These are phyloP conservation scores for Tragelaphus buxtoni DNA, from an alignment of 2,113 vertebrate genomes.

Conservation along the genomic window DNA sequence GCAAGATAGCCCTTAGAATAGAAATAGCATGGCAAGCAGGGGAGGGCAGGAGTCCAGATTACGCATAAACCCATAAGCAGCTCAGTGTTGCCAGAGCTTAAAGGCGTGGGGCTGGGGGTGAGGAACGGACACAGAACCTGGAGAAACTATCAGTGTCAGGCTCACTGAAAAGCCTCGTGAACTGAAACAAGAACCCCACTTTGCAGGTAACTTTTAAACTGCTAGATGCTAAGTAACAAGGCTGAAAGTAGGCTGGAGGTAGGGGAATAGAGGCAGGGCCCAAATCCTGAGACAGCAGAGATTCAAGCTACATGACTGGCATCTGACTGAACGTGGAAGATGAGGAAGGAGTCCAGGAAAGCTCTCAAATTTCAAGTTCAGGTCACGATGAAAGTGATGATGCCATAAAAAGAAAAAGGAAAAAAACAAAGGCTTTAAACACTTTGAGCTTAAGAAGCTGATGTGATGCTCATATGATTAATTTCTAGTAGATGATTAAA, in stretches of 20 bases:
- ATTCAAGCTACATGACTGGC: conserved; percentile 49
- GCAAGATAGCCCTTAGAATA: conserved; percentile 47
- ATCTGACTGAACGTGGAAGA: conserved; percentile 50
- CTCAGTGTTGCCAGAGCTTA: conserved; percentile 33
- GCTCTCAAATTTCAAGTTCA: conserved; percentile 54
- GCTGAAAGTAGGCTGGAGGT: not conserved
- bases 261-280: not conserved
- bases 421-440: conserved; percentile 36
- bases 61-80: conserved; percentile 58
- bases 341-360: conserved; percentile 56
- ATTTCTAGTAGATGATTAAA: not conserved
- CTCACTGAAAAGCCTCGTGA: not conserved
- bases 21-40: conserved; percentile 55
- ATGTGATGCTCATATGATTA: not conserved
- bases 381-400: conserved; percentile 34
- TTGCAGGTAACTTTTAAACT: conserved; percentile 6
- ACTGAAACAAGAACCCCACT: not conserved
- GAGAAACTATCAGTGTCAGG: conserved; percentile 25
- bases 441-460: not conserved
- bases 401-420: conserved; percentile 36
- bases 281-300: conserved; percentile 31
- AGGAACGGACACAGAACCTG: not conserved
- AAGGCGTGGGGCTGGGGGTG: not conserved
- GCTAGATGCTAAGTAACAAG: not conserved
- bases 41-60: conserved; percentile 41